Conservation (phyloP, 2,888 invertebrate species). For the Mythimna ferrago region DNA sequence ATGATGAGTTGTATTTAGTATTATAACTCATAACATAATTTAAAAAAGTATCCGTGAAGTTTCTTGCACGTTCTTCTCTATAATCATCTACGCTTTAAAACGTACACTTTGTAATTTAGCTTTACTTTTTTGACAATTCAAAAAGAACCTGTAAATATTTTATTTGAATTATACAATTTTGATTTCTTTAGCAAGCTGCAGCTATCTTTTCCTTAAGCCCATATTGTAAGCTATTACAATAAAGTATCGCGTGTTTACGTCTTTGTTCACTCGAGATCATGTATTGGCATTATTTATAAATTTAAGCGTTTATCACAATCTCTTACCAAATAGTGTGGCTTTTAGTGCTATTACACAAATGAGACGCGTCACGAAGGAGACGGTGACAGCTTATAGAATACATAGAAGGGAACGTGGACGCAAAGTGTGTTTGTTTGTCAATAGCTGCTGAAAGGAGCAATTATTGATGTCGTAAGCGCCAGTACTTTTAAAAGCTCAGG, state of each 20-base stretch:
- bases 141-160: too few species aligned
- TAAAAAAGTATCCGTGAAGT: too few species aligned
- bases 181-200: too few species aligned
- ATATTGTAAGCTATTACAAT: neutral
- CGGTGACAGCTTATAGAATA: conserved; percentile 28
- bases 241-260: conserved; percentile 9
- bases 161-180: too few species aligned
- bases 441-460: conserved; percentile 3
- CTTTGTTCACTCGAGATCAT: conserved; percentile 20
- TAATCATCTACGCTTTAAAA: too few species aligned
- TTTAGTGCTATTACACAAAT: conserved; percentile 62
- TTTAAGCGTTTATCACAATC: conserved; percentile 56
- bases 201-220: neutral
- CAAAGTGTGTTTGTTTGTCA: neutral
- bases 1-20: too few species aligned
- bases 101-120: too few species aligned
- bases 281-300: conserved; percentile 45
- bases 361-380: conserved; percentile 60
- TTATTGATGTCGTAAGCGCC: neutral
- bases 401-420: conserved; percentile 29
- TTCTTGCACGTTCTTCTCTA: too few species aligned
- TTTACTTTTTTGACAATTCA: too few species aligned
- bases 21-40: too few species aligned
- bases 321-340: conserved; percentile 58
- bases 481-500: neutral